Conservation (phyloP, 2,113 vertebrate genomes). For the Hydrolagus affinis region DNA sequence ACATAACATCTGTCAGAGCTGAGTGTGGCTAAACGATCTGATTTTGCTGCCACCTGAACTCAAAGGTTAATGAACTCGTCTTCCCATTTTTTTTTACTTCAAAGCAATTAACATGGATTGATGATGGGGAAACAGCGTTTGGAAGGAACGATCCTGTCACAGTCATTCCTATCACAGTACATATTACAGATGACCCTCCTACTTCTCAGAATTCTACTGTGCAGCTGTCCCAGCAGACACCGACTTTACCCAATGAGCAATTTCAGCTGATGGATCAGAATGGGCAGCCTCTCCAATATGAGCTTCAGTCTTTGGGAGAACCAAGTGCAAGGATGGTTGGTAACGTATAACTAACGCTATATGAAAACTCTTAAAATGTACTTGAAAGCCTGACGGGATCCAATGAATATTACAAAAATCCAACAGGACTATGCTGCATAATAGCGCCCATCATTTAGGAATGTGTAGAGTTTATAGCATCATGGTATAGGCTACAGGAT, state of each 20-base stretch:
- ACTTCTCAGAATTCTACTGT: slow-evolving; percentile 25
- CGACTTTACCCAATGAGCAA: slow-evolving; percentile 41
- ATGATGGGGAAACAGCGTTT: slow-evolving; percentile 46
- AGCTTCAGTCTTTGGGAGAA: slow-evolving; percentile 50
- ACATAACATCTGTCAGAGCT: too few relatives aligned
- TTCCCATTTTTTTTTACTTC: not conserved
- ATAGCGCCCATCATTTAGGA: not conserved
- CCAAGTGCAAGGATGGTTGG: slow-evolving; percentile 58
- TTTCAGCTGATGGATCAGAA: slow-evolving; percentile 52
- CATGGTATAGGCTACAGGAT: too few relatives aligned
- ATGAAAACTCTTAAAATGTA: not conserved
- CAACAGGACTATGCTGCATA: not conserved
- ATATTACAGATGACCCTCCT: slow-evolving; percentile 37
- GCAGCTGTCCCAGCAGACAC: slow-evolving; percentile 37
- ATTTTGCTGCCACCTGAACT: not conserved
- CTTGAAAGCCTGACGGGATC: not conserved
- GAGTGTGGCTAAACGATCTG: not conserved
- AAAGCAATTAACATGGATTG: slow-evolving; percentile 48
- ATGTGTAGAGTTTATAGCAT: too few relatives aligned
- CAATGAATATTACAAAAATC: not conserved
- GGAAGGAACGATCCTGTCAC: slow-evolving; percentile 43
- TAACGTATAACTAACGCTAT: slow-evolving; percentile 7
- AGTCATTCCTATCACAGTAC: slow-evolving; percentile 35
- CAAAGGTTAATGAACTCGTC: not conserved
- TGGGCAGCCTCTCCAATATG: slow-evolving; percentile 52